phyloP scores from a whole-genome alignment of 2,888 invertebrate species.

The Rotaria sp. region DNA sequence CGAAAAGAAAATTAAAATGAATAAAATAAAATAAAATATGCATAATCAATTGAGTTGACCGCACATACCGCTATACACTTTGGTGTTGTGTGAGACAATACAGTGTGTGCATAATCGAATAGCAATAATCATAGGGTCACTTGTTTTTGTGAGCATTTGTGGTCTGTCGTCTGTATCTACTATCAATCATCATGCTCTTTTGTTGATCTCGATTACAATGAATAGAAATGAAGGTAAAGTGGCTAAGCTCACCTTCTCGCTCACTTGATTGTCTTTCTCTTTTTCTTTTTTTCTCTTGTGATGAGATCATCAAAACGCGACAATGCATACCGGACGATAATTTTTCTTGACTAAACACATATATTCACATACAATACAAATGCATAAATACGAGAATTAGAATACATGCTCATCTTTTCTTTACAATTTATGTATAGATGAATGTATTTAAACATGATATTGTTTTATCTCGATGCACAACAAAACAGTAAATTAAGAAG shows the following conservation, averaged over 20 bases:
- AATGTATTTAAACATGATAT: background rate
- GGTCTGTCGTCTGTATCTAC: conserved; percentile 12
- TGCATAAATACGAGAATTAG: background rate
- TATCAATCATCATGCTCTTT: conserved; percentile 11
- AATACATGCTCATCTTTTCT: background rate
- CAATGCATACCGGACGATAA: conserved; percentile 5
- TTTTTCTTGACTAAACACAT: background rate
- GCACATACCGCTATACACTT: background rate
- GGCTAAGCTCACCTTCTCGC: conserved; percentile 2
- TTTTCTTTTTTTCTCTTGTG: background rate
- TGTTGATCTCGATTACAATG: conserved; percentile 5
- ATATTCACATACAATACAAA: background rate
- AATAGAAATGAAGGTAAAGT: conserved; percentile 10
- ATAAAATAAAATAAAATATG: background rate
- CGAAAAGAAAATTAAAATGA: background rate
- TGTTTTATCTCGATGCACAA: background rate
- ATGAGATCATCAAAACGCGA: conserved; percentile 5
- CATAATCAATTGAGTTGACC: conserved; percentile 24
- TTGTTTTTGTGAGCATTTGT: conserved; percentile 6
- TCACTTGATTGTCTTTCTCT: background rate
- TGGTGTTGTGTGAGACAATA: conserved; percentile 5
- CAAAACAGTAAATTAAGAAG: background rate
- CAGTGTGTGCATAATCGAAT: conserved; percentile 8
- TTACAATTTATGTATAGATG: background rate
- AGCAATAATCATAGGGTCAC: conserved; percentile 22